Percentiles rank a stretch among this genome's conserved stretches.
Evolutionary conservation across 2,797 vertebrate genomes (phyloP).

Genomic region (Eidolon dupreanum): DNA sequence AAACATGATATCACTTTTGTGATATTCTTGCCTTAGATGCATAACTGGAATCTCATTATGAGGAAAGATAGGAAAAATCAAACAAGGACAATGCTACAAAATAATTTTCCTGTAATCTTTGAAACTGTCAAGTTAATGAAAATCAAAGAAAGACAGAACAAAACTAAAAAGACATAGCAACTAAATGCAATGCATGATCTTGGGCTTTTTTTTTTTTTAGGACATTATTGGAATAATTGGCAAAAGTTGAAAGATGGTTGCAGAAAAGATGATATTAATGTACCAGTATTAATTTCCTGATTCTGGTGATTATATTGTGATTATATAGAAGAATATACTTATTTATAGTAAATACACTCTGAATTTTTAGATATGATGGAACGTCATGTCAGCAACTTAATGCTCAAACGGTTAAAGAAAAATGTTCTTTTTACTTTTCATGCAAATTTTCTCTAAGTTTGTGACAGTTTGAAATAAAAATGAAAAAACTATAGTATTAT

Average conservation of each 20-base stretch:
- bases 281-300: background rate
- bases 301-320: background rate
- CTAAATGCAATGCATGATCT: background rate
- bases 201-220: background rate
- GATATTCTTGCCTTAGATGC: background rate
- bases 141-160: background rate
- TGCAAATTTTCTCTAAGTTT: background rate
- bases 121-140: background rate
- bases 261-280: background rate
- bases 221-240: background rate
- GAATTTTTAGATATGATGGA: background rate
- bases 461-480: background rate
- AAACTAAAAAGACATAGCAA: background rate
- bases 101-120: background rate
- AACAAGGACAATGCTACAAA: background rate
- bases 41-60: background rate
- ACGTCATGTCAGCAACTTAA: background rate
- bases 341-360: background rate
- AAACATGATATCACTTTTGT: background rate
- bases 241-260: background rate
- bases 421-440: background rate
- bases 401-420: background rate
- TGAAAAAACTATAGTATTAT: background rate
- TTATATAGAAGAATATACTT: background rate
- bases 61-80: background rate